phyloP scores from a whole-genome alignment of 30 jellyfish, hydroid and myxozoan genomes.

The Chrysaora quinquecirrha region DNA sequence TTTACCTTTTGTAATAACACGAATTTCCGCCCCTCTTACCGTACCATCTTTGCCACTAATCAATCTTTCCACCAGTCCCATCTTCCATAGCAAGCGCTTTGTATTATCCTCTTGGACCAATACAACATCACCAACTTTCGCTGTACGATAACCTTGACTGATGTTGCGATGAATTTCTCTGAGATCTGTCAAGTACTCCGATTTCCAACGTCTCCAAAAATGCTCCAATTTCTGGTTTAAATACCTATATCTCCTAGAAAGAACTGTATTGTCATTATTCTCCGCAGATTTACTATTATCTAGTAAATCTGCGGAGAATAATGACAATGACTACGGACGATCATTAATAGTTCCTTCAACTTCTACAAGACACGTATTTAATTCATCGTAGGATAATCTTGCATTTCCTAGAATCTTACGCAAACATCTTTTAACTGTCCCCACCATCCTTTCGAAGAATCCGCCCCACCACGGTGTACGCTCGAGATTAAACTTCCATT shows the following conservation, averaged over 20 bases:
- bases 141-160: neutral
- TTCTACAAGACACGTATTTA: constrained; percentile 32
- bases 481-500: constrained; percentile 41
- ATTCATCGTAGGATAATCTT: constrained; percentile 13
- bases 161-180: constrained; percentile 6
- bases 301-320: too few species aligned
- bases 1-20: neutral
- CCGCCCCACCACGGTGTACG: constrained; percentile 79
- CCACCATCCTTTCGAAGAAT: constrained; percentile 38
- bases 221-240: neutral
- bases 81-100: constrained; percentile 27
- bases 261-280: constrained; percentile 9
- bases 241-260: constrained; percentile 10
- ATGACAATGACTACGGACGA: constrained; percentile 38
- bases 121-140: constrained; percentile 38
- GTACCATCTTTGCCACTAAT: constrained; percentile 18
- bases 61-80: constrained; percentile 22
- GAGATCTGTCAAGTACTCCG: constrained; percentile 1
- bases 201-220: constrained; percentile 39
- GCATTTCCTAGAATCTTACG: constrained; percentile 11
- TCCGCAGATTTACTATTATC: constrained; percentile 6
- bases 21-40: constrained; percentile 20
- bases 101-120: constrained; percentile 29
- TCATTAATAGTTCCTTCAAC: constrained; percentile 27
- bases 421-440: constrained; percentile 28